phyloP scores from a whole-genome alignment of 2,113 vertebrate species.

The Circaetus cinerascens region DNA sequence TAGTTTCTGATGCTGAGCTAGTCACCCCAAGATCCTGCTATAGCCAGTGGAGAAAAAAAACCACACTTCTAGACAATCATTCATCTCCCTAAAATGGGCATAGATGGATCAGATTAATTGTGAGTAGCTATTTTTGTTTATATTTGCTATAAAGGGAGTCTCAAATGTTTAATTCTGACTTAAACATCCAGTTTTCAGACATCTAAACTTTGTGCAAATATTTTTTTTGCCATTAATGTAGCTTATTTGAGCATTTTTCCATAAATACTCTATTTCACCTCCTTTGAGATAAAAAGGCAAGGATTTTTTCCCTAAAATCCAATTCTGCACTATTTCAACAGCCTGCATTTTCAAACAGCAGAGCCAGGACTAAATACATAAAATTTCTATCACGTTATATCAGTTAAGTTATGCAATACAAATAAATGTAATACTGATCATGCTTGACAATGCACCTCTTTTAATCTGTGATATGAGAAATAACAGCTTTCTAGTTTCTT shows the following conservation, averaged over 20 bases:
- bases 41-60: background rate
- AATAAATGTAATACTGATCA: background rate
- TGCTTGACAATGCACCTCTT: background rate
- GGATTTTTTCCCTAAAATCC: background rate
- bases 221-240: background rate
- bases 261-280: background rate
- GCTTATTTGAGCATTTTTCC: background rate
- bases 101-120: background rate
- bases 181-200: background rate
- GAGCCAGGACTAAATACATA: background rate
- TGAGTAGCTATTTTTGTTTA: background rate
- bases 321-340: background rate
- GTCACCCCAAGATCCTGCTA: background rate
- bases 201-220: background rate
- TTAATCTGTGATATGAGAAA: background rate
- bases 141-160: background rate
- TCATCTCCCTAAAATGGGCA: background rate
- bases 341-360: background rate
- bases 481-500: background rate
- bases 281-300: background rate
- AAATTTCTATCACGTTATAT: background rate
- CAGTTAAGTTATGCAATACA: background rate
- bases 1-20: background rate
- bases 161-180: background rate
- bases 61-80: background rate